Conservation (phyloP, 2,888 invertebrate genomes). For the Siphlonurus alternatus region DNA sequence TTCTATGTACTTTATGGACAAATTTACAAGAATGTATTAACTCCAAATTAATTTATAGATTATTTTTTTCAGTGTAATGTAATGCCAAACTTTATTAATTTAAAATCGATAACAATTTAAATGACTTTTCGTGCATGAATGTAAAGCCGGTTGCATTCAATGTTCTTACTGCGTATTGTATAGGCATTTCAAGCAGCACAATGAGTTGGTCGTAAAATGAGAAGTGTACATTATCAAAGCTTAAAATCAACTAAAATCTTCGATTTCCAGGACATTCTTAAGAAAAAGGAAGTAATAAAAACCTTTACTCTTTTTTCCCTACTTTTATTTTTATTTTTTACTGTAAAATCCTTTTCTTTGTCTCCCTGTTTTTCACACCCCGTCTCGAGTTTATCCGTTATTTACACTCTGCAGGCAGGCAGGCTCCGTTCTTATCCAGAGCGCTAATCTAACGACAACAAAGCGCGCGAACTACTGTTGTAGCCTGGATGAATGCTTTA, state of each 20-base stretch:
- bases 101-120: too few relatives aligned
- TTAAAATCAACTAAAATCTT: background rate
- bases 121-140: too few relatives aligned
- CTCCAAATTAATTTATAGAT: too few relatives aligned
- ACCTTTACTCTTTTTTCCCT: background rate
- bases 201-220: too few relatives aligned
- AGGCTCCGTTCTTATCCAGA: background rate
- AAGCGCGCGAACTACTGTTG: background rate
- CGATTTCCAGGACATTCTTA: background rate
- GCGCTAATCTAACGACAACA: background rate
- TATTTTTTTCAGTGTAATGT: too few relatives aligned
- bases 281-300: background rate
- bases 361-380: background rate
- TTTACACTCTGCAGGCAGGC: background rate
- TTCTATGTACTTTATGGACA: too few relatives aligned
- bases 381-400: background rate
- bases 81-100: too few relatives aligned
- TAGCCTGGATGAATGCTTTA: background rate
- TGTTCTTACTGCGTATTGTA: too few relatives aligned
- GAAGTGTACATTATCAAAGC: background rate
- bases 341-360: background rate
- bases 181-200: too few relatives aligned
- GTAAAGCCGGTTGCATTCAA: too few relatives aligned
- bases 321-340: background rate
- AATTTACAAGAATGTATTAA: too few relatives aligned